A percentile compares a stretch with the other conserved stretches of the same genome.
These are phyloP conservation scores for Druon quercuslanigerum DNA, from an alignment of 1,140 invertebrate genomes.

Conservation along the genomic window DNA sequence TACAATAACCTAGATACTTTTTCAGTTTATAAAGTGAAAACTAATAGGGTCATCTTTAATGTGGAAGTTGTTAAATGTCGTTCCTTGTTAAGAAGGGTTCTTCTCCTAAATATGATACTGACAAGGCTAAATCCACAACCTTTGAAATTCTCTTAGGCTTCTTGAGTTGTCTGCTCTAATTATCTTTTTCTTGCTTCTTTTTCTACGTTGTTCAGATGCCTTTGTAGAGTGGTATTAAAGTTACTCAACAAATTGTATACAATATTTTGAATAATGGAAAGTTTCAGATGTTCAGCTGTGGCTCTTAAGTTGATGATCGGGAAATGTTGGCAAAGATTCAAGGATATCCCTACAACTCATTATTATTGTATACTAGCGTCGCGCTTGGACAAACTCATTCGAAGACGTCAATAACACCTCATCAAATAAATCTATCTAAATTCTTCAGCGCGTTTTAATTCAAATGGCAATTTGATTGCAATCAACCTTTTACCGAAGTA, in stretches of 20 bases:
- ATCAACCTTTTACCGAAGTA: too few species aligned
- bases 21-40: too few species aligned
- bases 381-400: not conserved
- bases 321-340: conserved; percentile 45
- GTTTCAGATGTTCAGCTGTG: conserved; percentile 44
- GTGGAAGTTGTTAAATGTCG: not conserved
- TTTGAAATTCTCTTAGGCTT: not conserved
- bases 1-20: too few species aligned
- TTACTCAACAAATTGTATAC: conserved; percentile 38
- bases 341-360: conserved; percentile 28
- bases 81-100: not conserved
- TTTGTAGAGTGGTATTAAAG: conserved; percentile 19
- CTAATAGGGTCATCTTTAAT: not conserved
- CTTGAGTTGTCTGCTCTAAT: conserved; percentile 4
- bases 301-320: conserved; percentile 45
- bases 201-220: not conserved
- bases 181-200: not conserved
- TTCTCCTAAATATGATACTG: not conserved
- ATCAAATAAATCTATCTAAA: not conserved
- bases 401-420: not conserved
- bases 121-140: not conserved
- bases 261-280: not conserved
- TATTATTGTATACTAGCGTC: conserved; percentile 7
- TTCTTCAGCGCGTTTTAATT: too few species aligned
- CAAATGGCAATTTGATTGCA: not conserved